Conservation (phyloP, 2,797 vertebrate genomes). For the Linurgus olivaceus region DNA sequence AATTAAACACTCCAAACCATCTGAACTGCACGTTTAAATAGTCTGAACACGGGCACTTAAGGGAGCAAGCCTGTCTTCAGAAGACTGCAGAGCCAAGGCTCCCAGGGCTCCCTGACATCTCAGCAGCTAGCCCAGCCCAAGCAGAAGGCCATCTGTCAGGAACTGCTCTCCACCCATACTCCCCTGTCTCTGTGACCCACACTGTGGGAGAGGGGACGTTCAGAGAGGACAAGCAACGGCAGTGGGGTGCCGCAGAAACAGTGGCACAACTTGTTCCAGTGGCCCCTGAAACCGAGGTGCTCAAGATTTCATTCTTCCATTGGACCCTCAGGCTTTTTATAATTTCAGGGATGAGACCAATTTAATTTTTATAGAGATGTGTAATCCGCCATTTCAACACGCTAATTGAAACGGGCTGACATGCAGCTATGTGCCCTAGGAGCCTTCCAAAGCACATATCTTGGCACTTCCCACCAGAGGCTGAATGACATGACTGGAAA, state of each 20-base stretch:
- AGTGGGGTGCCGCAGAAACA: neutral
- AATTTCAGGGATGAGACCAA: constrained; percentile 56
- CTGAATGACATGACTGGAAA: constrained; percentile 42
- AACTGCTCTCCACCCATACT: neutral
- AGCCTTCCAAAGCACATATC: constrained; percentile 62
- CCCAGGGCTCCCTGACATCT: neutral
- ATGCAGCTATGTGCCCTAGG: constrained; percentile 39
- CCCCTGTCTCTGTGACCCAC: neutral
- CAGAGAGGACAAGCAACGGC: rapidly evolving
- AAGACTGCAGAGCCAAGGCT: neutral
- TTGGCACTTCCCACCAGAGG: constrained; percentile 54
- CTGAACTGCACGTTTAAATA: neutral
- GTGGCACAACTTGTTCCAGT: neutral
- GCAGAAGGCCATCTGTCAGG: neutral
- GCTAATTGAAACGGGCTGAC: constrained; percentile 65
- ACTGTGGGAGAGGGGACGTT: neutral
- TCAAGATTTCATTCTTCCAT: constrained; percentile 19
- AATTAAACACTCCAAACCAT: neutral
- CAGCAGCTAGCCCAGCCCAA: neutral
- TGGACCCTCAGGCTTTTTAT: constrained; percentile 25
- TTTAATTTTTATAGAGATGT: constrained; percentile 59
- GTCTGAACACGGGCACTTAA: neutral
- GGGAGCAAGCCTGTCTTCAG: neutral
- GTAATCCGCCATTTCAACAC: constrained; percentile 48
- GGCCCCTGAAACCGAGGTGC: neutral